Conservation (phyloP, 2,797 vertebrate species). For the Phataginus tricuspis region DNA sequence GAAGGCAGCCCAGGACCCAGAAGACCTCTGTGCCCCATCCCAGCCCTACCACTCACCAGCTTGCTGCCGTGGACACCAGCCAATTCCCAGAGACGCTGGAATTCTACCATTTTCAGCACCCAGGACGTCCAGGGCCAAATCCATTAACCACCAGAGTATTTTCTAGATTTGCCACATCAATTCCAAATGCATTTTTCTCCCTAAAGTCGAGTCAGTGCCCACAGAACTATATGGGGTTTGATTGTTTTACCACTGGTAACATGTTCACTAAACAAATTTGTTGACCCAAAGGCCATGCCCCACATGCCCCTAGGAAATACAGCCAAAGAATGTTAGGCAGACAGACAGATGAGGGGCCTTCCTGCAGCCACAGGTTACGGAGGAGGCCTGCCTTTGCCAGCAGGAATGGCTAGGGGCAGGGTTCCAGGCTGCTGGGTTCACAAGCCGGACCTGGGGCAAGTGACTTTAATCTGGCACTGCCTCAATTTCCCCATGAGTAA, state of each 20-base stretch:
- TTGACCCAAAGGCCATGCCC: background rate
- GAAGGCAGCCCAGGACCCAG: too few species aligned
- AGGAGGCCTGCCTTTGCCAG: background rate
- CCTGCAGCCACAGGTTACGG: fast-evolving
- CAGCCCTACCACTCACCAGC: background rate
- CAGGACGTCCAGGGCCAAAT: background rate
- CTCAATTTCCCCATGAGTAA: too few species aligned
- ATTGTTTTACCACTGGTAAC: fast-evolving
- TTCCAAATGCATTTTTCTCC: background rate
- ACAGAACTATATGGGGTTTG: fast-evolving
- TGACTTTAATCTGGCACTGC: too few species aligned
- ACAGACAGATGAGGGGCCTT: background rate
- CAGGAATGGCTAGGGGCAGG: too few species aligned
- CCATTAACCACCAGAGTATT: background rate
- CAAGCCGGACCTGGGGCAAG: too few species aligned
- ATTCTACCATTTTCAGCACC: background rate
- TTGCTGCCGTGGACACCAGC: background rate
- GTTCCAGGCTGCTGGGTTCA: too few species aligned
- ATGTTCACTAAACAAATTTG: fast-evolving
- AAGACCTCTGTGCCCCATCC: too few species aligned
- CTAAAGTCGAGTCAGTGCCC: fast-evolving
- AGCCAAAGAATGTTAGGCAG: background rate
- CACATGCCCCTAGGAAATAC: too few species aligned
- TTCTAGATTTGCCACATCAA: background rate
- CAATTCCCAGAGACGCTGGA: background rate